Conservation (phyloP, 1,140 invertebrate species). For the Drosophila asahinai region DNA sequence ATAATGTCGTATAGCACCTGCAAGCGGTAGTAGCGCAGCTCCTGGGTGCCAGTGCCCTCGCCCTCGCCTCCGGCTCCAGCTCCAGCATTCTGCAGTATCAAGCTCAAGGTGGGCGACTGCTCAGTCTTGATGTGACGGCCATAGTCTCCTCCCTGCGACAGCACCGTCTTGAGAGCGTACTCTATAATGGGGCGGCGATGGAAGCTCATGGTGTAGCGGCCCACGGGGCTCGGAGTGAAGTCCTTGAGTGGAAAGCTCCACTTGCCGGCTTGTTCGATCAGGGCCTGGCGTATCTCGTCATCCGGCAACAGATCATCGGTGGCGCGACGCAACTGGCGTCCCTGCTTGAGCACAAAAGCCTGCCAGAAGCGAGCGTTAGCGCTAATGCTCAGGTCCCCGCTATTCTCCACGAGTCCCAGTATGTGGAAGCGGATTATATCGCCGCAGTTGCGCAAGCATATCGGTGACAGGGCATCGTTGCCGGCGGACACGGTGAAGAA, state of each 20-base stretch:
- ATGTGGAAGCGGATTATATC: constrained; percentile 48
- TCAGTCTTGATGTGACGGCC: constrained; percentile 14
- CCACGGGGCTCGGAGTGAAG: not conserved
- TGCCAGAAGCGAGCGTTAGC: constrained; percentile 38
- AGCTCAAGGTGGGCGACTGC: constrained; percentile 5
- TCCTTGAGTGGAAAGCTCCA: constrained; percentile 49
- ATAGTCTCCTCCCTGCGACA: constrained; percentile 23
- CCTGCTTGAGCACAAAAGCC: constrained; percentile 6
- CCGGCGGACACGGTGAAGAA: constrained; percentile 22
- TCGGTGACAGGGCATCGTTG: not conserved
- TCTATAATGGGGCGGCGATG: constrained; percentile 49
- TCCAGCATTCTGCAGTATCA: constrained; percentile 2
- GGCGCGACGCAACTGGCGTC: constrained; percentile 8
- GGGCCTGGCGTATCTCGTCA: constrained; percentile 4
- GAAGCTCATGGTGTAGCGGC: constrained; percentile 50
- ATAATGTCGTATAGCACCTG: constrained; percentile 40
- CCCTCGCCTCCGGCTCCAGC: not conserved
- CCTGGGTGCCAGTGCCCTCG: constrained; percentile 1
- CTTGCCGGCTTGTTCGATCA: constrained; percentile 27
- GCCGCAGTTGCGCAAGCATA: constrained; percentile 33
- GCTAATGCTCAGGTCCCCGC: constrained; percentile 54
- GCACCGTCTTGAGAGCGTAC: constrained; percentile 28
- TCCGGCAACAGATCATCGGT: constrained; percentile 20
- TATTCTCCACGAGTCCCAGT: constrained; percentile 10
- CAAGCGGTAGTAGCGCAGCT: constrained; percentile 56